Evolutionary conservation across 2,888 invertebrate species (phyloP).

Genomic region (Baronia brevicornis): DNA sequence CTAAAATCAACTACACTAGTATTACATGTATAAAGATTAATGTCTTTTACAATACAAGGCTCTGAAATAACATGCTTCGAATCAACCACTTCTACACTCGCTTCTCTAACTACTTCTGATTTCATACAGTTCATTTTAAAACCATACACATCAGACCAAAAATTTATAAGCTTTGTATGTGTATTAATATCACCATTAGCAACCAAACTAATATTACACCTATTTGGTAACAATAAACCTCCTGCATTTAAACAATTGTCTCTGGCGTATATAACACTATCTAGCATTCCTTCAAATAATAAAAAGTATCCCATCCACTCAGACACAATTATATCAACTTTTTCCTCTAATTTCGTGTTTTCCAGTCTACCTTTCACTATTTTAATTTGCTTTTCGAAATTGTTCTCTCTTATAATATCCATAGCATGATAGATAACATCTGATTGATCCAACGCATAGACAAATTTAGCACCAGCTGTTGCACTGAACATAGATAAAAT

Average conservation of each 20-base stretch:
- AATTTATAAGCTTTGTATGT: slow-evolving; percentile 83
- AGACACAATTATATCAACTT: slow-evolving; percentile 94
- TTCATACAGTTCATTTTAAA: slow-evolving; percentile 96
- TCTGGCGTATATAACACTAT: slow-evolving; percentile 92
- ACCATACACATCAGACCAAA: slow-evolving; percentile 96
- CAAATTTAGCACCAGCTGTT: slow-evolving; percentile 91
- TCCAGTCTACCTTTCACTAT: slow-evolving; percentile 91
- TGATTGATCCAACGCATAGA: slow-evolving; percentile 96
- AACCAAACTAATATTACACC: slow-evolving; percentile 86
- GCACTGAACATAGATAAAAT: slow-evolving; percentile 99
- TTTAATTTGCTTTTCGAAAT: slow-evolving; percentile 81
- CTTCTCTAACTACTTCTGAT: slow-evolving; percentile 86
- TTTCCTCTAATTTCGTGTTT: slow-evolving; percentile 84
- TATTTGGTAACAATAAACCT: slow-evolving; percentile 88
- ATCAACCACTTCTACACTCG: slow-evolving; percentile 69
- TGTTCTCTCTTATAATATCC: slow-evolving; percentile 93
- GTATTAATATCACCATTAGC: slow-evolving; percentile 86
- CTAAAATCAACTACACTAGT: slow-evolving; percentile 83
- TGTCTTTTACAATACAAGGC: slow-evolving; percentile 78
- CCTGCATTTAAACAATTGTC: slow-evolving; percentile 85
- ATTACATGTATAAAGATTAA: slow-evolving; percentile 85
- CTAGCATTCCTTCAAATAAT: slow-evolving; percentile 97
- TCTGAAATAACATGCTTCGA: slow-evolving; percentile 79
- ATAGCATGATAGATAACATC: slow-evolving; percentile 96
- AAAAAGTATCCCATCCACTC: slow-evolving; percentile 99